Conservation (phyloP, 2,113 vertebrate genomes). For the Festucalex cinctus region DNA sequence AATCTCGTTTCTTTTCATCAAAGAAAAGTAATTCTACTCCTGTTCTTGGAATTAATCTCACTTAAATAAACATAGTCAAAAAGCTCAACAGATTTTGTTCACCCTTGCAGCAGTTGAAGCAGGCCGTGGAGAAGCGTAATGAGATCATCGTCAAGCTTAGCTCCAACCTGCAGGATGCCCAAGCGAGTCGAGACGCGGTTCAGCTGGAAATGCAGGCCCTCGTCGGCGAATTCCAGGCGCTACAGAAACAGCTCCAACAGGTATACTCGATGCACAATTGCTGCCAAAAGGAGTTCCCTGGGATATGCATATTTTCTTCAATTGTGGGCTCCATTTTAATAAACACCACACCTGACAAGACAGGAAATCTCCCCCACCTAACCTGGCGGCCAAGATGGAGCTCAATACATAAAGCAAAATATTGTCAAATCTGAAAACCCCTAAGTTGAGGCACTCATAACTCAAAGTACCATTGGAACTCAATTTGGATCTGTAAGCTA, state of each 20-base stretch:
- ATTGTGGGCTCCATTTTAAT: neutral
- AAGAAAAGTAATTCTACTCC: no score
- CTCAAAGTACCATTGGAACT: neutral
- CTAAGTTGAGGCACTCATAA: no score
- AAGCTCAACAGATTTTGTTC: neutral
- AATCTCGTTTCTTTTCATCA: no score
- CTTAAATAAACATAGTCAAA: neutral
- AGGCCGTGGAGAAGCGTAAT: conserved; percentile 77
- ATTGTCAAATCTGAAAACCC: no score
- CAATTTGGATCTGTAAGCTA: neutral
- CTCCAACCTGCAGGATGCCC: conserved; percentile 72
- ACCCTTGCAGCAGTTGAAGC: conserved; percentile 68
- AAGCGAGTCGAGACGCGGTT: conserved; percentile 68
- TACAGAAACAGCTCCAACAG: conserved; percentile 80
- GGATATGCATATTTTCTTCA: neutral
- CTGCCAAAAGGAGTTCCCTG: no score
- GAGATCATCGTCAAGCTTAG: conserved; percentile 77
- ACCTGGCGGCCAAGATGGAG: no score
- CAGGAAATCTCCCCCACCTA: no score
- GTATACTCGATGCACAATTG: neutral
- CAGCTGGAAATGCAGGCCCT: conserved; percentile 72
- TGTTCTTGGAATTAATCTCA: neutral
- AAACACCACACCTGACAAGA: neutral
- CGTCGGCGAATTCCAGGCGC: conserved; percentile 68
- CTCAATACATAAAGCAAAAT: no score